Base-by-base conservation (phyloP, 2,888 invertebrate species). In the Harpagoxenus sublaevis region DNA sequence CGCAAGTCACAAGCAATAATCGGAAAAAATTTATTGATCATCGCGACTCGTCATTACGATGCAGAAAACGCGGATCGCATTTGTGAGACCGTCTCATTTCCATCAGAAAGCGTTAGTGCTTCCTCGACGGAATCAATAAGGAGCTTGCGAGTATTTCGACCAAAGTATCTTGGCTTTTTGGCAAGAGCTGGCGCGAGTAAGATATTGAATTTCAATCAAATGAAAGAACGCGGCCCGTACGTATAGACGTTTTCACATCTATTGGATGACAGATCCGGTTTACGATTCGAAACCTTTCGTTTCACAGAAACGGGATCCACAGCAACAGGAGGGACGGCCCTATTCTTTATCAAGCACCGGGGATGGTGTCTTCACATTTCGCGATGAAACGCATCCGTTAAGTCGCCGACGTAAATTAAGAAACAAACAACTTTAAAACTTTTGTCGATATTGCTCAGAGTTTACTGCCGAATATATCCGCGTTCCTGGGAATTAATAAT, bases 191-290 rank as follows among this genome's bases (percentile, higher is more conserved):
- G n/a, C 55, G 45, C 45, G 39, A 60, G 18, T 9, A 5, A 70
- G 45, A 39, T 79, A 48, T 81, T 71, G 60, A 60, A 81, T 81
- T 60, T 60, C 60, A 35, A 39, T 79, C 12, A 39, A 39, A 28
- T 28, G 12, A 31, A 28, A 28, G 18, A 51, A 60, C 18, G 18
- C 35, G 4, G 6, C 3, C 12, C 18, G 23, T 18, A 70, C 28
- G 35, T 4, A 35, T 4, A 35, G 48, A 70, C 23, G 48, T 57
- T 60, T 48, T 70, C 48, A 28, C 39, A 5, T 42, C n/a, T 60
- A 71, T 62, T 39, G 45, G 35, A 60, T 70, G 39, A 60, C 48
- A 70, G 35, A 79, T 70, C 28, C 55, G 18, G 79, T 60, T 70
- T 70, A 79, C 35, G 68, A 45, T 28, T 70, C 23, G 5, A 48